Evolutionary conservation across 2,113 vertebrate species (phyloP).

Genomic region (Genyomyrus donnyi): DNA sequence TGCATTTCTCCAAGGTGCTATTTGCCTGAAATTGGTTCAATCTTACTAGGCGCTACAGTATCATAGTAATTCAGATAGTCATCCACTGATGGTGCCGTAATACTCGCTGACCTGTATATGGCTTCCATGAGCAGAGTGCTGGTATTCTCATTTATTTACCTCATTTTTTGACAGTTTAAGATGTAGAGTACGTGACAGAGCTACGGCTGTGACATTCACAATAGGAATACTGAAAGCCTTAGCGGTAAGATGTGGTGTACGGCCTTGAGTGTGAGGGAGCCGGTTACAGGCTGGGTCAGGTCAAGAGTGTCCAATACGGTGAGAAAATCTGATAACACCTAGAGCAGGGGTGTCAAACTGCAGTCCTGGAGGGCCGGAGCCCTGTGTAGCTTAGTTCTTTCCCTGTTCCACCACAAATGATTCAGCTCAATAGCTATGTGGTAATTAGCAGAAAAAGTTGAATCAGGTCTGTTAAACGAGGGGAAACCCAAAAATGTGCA

Average conservation of each 20-base stretch:
- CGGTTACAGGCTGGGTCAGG: neutral
- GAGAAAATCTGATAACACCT: neutral
- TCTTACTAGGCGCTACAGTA: neutral
- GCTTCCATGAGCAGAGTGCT: neutral
- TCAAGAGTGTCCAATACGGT: neutral
- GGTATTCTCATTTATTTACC: neutral
- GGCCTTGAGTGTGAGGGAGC: neutral
- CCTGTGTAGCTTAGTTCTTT: too few species aligned
- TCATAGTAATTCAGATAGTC: neutral
- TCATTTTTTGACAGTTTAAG: neutral
- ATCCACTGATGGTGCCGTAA: neutral
- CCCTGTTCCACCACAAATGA: too few species aligned
- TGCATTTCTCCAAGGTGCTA: neutral
- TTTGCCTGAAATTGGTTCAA: neutral
- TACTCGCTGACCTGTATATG: neutral
- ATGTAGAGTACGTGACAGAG: neutral
- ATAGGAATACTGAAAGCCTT: neutral
- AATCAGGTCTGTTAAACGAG: too few species aligned
- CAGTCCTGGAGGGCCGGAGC: too few species aligned
- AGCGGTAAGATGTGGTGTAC: neutral
- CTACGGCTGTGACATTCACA: neutral
- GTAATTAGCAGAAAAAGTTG: too few species aligned
- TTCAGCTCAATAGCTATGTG: too few species aligned
- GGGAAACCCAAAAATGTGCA: too few species aligned
- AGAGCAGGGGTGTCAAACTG: too few species aligned